Percentiles rank a stretch among this genome's conserved stretches.
Evolutionary conservation across 2,797 vertebrate species (phyloP).

Genomic region (Hafferia zeledoni): DNA sequence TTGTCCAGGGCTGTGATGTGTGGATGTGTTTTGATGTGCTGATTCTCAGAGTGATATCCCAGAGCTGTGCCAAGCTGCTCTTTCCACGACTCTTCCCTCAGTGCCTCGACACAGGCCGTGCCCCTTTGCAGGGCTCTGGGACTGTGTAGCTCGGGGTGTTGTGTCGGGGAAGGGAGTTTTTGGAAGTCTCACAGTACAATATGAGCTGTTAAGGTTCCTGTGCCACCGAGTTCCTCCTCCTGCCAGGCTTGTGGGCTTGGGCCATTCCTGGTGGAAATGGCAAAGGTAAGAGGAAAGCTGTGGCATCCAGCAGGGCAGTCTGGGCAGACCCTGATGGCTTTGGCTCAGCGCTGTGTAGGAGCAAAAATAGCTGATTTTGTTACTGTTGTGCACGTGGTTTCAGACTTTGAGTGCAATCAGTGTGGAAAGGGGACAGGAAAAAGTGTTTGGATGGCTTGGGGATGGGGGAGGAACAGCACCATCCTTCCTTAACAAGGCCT

Average conservation of each 20-base stretch:
- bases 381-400: background rate
- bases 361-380: background rate
- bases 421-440: background rate
- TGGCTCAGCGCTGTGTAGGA: background rate
- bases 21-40: background rate
- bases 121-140: background rate
- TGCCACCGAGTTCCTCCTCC: background rate
- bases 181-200: background rate
- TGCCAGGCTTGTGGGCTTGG: background rate
- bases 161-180: background rate
- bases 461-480: background rate
- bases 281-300: background rate
- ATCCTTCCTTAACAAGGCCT: background rate
- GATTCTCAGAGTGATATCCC: background rate
- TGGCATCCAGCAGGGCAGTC: background rate
- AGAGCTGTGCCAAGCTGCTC: slow-evolving; percentile 12
- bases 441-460: background rate
- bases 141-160: rapidly evolving
- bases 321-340: background rate
- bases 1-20: background rate
- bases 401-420: background rate
- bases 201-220: background rate
- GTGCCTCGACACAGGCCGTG: background rate
- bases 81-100: background rate
- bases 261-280: background rate